Evolutionary conservation across 2,797 vertebrate genomes (phyloP).

Genomic region (Phalloptychus januarius): DNA sequence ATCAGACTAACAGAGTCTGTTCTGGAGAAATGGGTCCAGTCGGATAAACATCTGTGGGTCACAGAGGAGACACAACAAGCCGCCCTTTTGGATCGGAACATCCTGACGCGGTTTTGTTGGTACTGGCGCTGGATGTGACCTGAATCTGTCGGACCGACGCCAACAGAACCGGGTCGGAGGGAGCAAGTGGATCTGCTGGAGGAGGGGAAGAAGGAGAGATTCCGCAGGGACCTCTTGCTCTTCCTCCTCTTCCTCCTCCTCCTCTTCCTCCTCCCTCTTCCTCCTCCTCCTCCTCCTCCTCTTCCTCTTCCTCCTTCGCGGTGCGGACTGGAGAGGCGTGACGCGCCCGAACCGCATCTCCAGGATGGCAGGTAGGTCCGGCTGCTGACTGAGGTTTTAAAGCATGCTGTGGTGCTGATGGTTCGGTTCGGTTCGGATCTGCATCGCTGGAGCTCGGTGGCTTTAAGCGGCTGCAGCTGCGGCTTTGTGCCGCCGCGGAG

Average conservation of each 20-base stretch:
- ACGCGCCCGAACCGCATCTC: conserved; percentile 66
- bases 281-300: conserved; percentile 9
- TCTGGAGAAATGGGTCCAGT: background rate
- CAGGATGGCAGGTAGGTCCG: conserved; percentile 74
- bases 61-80: background rate
- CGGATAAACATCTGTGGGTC: background rate
- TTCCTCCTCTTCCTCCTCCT: background rate
- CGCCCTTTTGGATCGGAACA: conserved; percentile 35
- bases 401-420: rapidly evolving
- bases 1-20: background rate
- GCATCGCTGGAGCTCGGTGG: conserved; percentile 7
- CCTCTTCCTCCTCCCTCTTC: background rate
- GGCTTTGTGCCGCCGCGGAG: background rate
- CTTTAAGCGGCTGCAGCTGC: conserved; percentile 22
- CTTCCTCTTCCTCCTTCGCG: background rate
- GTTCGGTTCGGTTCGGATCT: conserved; percentile 2
- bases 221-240: conserved; percentile 43
- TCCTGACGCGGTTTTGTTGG: conserved; percentile 9
- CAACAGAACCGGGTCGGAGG: background rate
- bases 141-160: background rate
- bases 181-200: background rate
- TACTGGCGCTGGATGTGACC: conserved; percentile 2
- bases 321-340: conserved; percentile 73
- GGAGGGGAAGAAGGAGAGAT: conserved; percentile 34
- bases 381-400: background rate